Conservation (phyloP, 2,797 vertebrate species). For the Vultur gryphus region DNA sequence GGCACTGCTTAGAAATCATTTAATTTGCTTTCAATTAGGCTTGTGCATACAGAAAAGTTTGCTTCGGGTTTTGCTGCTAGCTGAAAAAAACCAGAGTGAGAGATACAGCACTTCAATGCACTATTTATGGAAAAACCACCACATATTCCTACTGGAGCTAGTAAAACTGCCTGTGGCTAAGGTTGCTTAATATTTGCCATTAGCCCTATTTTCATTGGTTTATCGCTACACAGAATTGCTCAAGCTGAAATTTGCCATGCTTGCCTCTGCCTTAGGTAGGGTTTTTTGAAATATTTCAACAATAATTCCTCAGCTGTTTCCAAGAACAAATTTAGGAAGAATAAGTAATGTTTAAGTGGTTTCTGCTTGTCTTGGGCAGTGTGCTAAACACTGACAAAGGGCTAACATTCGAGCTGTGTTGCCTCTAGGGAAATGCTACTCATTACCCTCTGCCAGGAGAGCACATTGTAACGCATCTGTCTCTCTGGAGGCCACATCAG, state of each 20-base stretch:
- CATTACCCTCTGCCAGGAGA: neutral
- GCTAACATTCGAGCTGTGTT: neutral
- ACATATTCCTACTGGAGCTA: neutral
- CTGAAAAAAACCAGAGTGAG: slow-evolving; percentile 18
- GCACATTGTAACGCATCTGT: fast-evolving
- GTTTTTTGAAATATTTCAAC: neutral
- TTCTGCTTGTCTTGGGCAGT: neutral
- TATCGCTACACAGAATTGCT: neutral
- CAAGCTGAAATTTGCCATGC: neutral
- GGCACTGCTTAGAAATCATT: slow-evolving; percentile 50
- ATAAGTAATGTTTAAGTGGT: neutral
- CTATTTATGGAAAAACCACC: neutral
- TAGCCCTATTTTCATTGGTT: slow-evolving; percentile 1
- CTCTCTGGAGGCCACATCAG: neutral
- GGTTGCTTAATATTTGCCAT: slow-evolving; percentile 29
- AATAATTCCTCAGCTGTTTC: neutral
- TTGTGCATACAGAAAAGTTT: slow-evolving; percentile 28
- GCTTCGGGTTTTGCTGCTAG: slow-evolving; percentile 16
- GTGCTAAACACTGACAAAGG: neutral
- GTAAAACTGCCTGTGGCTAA: slow-evolving; percentile 14
- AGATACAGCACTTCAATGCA: neutral
- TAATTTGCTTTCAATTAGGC: slow-evolving; percentile 68
- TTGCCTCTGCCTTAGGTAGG: neutral
- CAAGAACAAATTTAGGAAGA: neutral
- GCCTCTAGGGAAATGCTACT: neutral